These are phyloP conservation scores for Paelopatides confundens DNA, from an alignment of 53 echinoderm and acorn worm species.

Conservation along the genomic window DNA sequence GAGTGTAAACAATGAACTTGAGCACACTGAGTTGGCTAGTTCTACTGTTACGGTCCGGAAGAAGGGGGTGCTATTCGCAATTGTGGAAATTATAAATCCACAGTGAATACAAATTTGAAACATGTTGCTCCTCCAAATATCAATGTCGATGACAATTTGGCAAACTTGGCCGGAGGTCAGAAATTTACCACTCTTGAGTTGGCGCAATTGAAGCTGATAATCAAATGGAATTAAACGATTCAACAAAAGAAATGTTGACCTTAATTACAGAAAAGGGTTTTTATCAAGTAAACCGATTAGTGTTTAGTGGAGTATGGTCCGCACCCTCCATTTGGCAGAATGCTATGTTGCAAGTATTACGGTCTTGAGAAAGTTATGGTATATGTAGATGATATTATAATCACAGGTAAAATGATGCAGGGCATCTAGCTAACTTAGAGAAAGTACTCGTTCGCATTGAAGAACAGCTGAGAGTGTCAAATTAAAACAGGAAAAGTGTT, in stretches of 20 bases:
- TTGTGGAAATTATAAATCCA: conserved; percentile 73
- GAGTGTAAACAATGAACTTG: conserved; percentile 54
- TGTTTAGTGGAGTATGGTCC: conserved; percentile 61
- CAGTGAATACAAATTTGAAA: conserved; percentile 58
- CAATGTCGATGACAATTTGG: conserved; percentile 73
- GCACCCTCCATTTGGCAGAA: conserved; percentile 73
- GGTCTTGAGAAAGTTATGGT: conserved; percentile 53
- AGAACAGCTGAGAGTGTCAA: conserved; percentile 30
- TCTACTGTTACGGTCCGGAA: conserved; percentile 52
- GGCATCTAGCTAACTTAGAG: conserved; percentile 44
- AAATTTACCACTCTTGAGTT: conserved; percentile 53
- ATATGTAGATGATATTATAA: conserved; percentile 69
- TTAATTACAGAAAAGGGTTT: conserved; percentile 62
- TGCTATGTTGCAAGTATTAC: conserved; percentile 55
- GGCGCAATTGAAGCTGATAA: conserved; percentile 65
- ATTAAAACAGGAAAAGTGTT: conserved; percentile 52
- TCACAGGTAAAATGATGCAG: conserved; percentile 43
- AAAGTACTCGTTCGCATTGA: conserved; percentile 29
- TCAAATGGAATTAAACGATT: conserved; percentile 61
- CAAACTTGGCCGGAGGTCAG: conserved; percentile 54
- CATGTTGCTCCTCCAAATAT: conserved; percentile 66
- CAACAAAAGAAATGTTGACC: conserved; percentile 38
- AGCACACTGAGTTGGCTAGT: conserved; percentile 65
- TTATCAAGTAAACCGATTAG: conserved; percentile 55
- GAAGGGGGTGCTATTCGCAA: conserved; percentile 62